These are phyloP conservation scores for Argya squamiceps DNA, from an alignment of 2,797 vertebrate species.

Conservation along the genomic window DNA sequence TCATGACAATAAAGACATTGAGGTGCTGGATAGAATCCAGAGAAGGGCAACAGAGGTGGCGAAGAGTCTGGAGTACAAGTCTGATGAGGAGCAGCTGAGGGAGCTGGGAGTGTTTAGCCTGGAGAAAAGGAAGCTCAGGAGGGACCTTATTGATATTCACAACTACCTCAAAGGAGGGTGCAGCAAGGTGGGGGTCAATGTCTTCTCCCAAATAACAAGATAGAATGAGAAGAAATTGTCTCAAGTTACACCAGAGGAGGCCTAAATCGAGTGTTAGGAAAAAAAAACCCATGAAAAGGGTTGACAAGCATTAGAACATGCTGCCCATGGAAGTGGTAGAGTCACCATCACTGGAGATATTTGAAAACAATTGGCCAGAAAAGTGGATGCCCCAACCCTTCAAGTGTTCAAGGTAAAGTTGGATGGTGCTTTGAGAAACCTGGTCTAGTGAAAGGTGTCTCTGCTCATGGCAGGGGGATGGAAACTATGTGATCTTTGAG, in stretches of 20 bases:
- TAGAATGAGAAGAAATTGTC: not conserved
- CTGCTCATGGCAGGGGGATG: not conserved
- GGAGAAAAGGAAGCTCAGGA: not conserved
- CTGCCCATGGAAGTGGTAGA: not conserved
- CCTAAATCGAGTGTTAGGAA: not conserved
- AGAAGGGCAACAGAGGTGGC: not conserved
- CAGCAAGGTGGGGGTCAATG: no score
- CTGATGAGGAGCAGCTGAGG: not conserved
- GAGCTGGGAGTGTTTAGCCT: not conserved
- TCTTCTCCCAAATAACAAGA: not conserved
- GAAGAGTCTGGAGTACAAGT: not conserved
- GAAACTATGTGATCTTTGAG: accelerated
- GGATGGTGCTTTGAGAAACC: not conserved
- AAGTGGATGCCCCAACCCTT: not conserved
- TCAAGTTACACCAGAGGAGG: not conserved
- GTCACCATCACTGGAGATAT: no score
- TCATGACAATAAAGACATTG: not conserved
- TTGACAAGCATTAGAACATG: not conserved
- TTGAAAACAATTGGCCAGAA: not conserved
- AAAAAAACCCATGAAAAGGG: accelerated
- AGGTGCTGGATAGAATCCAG: not conserved
- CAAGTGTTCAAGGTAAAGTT: no score
- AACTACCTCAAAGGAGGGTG: not conserved
- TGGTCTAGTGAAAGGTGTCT: not conserved
- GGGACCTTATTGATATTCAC: accelerated